Evolutionary conservation across 2,888 invertebrate genomes (phyloP), one percentile per base, ranked within the genome.

Genomic region (Adelphocoris suturalis): DNA sequence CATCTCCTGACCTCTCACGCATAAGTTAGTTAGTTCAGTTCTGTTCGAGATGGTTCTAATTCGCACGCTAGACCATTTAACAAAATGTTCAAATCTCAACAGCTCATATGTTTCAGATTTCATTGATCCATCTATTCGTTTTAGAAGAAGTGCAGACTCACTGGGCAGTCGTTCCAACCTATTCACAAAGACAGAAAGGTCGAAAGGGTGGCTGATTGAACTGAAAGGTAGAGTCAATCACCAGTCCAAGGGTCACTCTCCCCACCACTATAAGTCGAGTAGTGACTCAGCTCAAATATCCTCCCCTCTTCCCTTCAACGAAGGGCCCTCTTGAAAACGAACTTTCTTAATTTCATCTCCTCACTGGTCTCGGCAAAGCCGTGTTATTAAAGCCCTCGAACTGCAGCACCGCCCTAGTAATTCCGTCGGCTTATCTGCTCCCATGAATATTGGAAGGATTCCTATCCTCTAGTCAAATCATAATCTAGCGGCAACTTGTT

Each of bases 291-390:
- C 68, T 68, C 68, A 27, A 68, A 68, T 68, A 68, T 68, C 68
- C 23, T 27, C 13, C 19, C 68, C 27, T 13, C 23, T 27, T 23
- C 19, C 68, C 27, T 13, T 23, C 68, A 12, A 61, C 19, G 19
- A 68, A 12, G n/a, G 57, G n/a, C 16, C 23, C 68, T 23, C 68
- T 68, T 68, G 68, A 68, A 68, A 68, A 23, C 68, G 68, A 68
- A 68, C 68, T 68, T 68, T 68, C 68, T 68, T 68, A 68, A 68
- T 68, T 68, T 68, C 68, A 68, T 68, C 68, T 68, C 23, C 68
- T 68, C 68, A 68, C 27, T 68, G 23, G 23, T 4, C 68, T 23
- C 68, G 68, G 11, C 23, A 23, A 68, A 68, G 23, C 68, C 68
- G 19, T 23, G 68, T 68, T 68, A 68, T 68, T 68, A 68, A 68